Evolutionary conservation across 2,888 invertebrate species (phyloP).

Genomic region (Acleris holmiana): DNA sequence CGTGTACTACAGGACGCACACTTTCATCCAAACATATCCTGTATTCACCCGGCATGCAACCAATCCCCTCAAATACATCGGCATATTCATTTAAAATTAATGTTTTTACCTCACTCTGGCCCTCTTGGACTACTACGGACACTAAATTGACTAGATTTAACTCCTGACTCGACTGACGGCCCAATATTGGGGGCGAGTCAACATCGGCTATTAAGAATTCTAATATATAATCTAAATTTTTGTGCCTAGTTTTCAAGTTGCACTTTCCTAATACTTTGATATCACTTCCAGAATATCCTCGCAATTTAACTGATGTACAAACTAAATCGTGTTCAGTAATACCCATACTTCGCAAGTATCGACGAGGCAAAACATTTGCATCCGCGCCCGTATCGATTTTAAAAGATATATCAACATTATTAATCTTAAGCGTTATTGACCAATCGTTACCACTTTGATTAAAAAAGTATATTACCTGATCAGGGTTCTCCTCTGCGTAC

Average conservation of each 20-base stretch:
- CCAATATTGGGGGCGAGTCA: slow-evolving; percentile 37
- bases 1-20: slow-evolving; percentile 40
- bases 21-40: slow-evolving; percentile 36
- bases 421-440: slow-evolving; percentile 37
- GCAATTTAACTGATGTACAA: slow-evolving; percentile 26
- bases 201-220: slow-evolving; percentile 39
- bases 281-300: slow-evolving; percentile 39
- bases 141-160: slow-evolving; percentile 39
- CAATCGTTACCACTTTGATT: slow-evolving; percentile 30
- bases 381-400: slow-evolving; percentile 44
- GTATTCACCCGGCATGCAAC: slow-evolving; percentile 36
- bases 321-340: slow-evolving; percentile 33
- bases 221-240: slow-evolving; percentile 34
- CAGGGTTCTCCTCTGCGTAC: not conserved
- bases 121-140: slow-evolving; percentile 1
- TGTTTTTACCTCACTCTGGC: not conserved
- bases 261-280: slow-evolving; percentile 40
- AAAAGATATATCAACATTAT: slow-evolving; percentile 36
- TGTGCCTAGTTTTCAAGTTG: slow-evolving; percentile 37
- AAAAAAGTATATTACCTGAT: slow-evolving; percentile 32
- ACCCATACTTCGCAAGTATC: slow-evolving; percentile 11
- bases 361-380: slow-evolving; percentile 41
- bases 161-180: slow-evolving; percentile 39
- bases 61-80: no score
- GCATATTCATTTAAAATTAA: slow-evolving; percentile 30